phyloP scores from a whole-genome alignment of 2,888 invertebrate genomes.

The Thalpophila matura region DNA sequence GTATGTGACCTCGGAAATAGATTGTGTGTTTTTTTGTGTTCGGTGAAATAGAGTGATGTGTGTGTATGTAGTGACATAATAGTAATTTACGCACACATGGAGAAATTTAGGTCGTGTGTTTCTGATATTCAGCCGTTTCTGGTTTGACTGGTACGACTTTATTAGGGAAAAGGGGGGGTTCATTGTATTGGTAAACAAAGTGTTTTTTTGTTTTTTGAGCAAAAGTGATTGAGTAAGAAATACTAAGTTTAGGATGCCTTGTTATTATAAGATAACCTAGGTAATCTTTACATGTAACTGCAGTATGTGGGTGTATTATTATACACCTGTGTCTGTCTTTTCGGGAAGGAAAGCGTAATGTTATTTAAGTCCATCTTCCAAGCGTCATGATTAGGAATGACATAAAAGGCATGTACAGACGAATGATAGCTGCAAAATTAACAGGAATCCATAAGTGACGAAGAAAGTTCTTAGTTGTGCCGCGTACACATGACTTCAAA shows the following conservation, averaged over 20 bases:
- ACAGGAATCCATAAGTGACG: not conserved
- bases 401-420: not conserved
- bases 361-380: too few relatives aligned
- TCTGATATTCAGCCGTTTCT: slow-evolving; percentile 1
- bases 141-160: not conserved
- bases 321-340: too few relatives aligned
- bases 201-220: too few relatives aligned
- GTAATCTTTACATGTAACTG: too few relatives aligned
- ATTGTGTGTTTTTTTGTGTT: slow-evolving; percentile 62
- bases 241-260: too few relatives aligned
- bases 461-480: too few relatives aligned
- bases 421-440: not conserved
- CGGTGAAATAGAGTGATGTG: slow-evolving; percentile 38
- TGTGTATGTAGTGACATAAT: slow-evolving; percentile 44
- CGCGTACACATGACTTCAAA: too few relatives aligned
- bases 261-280: too few relatives aligned
- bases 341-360: too few relatives aligned
- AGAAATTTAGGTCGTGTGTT: slow-evolving; percentile 26
- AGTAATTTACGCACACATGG: slow-evolving; percentile 41
- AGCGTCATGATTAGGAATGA: not conserved
- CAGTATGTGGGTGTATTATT: too few relatives aligned
- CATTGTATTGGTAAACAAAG: not conserved
- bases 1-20: slow-evolving; percentile 69
- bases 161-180: not conserved
- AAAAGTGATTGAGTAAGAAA: too few relatives aligned